These are phyloP conservation scores for Melieria picta DNA, from an alignment of 2,888 invertebrate genomes.

Conservation along the genomic window DNA sequence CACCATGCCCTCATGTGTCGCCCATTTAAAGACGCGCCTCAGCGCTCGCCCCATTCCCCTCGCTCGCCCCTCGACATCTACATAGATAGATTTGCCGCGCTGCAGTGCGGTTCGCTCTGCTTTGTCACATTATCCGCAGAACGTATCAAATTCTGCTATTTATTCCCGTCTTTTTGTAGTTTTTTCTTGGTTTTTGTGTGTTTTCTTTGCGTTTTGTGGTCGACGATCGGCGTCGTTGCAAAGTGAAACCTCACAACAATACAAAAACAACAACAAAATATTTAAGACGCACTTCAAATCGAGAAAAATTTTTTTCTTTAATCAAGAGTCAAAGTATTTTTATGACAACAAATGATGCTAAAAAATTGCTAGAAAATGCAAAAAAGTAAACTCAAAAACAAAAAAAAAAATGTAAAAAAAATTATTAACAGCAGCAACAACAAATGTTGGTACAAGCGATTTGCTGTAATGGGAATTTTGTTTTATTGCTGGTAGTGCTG, in stretches of 20 bases:
- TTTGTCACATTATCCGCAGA: background rate
- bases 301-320: no score
- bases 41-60: no score
- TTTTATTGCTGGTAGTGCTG: background rate
- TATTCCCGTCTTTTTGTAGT: background rate
- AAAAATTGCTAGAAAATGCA: no score
- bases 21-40: background rate
- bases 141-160: slow-evolving; percentile 1
- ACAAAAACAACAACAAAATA: no score
- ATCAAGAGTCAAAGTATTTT: no score
- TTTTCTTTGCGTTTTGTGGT: slow-evolving; percentile 21
- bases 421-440: background rate
- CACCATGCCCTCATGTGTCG: slow-evolving; percentile 8
- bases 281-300: no score
- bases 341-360: no score
- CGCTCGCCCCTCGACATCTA: no score
- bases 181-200: background rate
- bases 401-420: no score
- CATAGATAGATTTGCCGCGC: no score
- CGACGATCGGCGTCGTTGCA: slow-evolving; percentile 13
- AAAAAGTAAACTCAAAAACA: no score
- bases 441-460: background rate
- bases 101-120: no score
- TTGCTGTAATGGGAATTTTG: background rate
- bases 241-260: slow-evolving; percentile 28